Base-by-base conservation (phyloP, 2,888 invertebrate species). In the Drosophila ustulata region DNA sequence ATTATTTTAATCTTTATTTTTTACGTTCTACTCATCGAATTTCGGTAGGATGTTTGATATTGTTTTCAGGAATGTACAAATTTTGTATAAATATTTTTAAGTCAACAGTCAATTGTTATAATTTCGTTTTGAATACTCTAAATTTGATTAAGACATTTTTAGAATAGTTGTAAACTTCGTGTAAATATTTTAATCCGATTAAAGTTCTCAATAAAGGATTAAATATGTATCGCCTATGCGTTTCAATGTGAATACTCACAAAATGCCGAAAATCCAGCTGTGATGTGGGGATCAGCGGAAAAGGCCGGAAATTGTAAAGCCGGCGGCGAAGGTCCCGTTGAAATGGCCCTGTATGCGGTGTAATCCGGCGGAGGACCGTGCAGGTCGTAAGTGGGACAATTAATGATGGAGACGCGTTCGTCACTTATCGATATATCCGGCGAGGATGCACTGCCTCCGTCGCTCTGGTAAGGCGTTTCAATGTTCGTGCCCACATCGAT, bases 211-310 rank as follows among this genome's bases (percentile, higher is more conserved):
- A 34, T 34, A 34, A 34, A 34, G 11, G n/a, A 34, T 34, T 5
- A 2, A 37, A 37, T 0, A 5, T 2, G 13, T 41, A 37, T 37
- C 4, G n/a, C n/a, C 37, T 2, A 37, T 37, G 32, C 11, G 23
- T 23, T 11, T 50, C 9, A 9, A 11, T 9, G 3, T 2, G 32
- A 18, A 7, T 68, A 92, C 92, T 92, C 81, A 92, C 92, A 57
- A 68, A 93, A 92, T 67, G 92, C 93, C 0, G 92, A 90, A 43
- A 92, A 85, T 66, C 93, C 92, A 3, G 91, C 91, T 9, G 90
- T 90, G 61, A 93, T 91, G 64, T 91, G 91, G 41, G 90, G 74
- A 71, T 92, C 91, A 47, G 80, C 66, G 8, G 90, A 75, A 74
- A 92, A 92, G 3, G 86, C 83, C n/a, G 88, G 43, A 28, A 90